Percentiles rank a stretch among this genome's conserved stretches.
Evolutionary conservation across 2,888 invertebrate genomes (phyloP).

Genomic region (Osmoderma eremita): DNA sequence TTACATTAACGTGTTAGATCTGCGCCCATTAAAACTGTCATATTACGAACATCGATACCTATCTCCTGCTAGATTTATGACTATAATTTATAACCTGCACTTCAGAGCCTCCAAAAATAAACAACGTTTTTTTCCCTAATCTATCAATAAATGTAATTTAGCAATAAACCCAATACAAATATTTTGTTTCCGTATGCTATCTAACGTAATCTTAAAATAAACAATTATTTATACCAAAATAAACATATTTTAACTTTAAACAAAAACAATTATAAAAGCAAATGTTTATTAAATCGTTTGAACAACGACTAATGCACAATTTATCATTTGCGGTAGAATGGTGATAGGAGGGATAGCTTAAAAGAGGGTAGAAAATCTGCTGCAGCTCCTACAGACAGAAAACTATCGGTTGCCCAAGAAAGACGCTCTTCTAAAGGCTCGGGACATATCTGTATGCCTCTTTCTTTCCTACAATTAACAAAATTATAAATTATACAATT

Average conservation of each 20-base stretch:
- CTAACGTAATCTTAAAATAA: too few relatives aligned
- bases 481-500: neutral
- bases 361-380: slow-evolving; percentile 1
- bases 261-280: too few relatives aligned
- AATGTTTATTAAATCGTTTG: too few relatives aligned
- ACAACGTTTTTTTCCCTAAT: neutral
- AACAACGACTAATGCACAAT: too few relatives aligned
- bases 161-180: too few relatives aligned
- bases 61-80: neutral
- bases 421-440: neutral
- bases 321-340: neutral
- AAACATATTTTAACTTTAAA: too few relatives aligned
- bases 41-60: too few relatives aligned
- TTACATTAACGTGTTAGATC: too few relatives aligned
- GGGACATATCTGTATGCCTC: neutral
- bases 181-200: too few relatives aligned
- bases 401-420: neutral
- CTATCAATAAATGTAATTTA: slow-evolving; percentile 8
- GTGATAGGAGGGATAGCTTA: neutral
- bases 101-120: neutral
- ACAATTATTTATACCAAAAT: too few relatives aligned
- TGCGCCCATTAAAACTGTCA: too few relatives aligned
- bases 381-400: neutral
- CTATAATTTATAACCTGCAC: too few relatives aligned
- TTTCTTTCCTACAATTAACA: neutral